Conservation (phyloP, 2,113 vertebrate genomes). For the Urocitellus parryii region DNA sequence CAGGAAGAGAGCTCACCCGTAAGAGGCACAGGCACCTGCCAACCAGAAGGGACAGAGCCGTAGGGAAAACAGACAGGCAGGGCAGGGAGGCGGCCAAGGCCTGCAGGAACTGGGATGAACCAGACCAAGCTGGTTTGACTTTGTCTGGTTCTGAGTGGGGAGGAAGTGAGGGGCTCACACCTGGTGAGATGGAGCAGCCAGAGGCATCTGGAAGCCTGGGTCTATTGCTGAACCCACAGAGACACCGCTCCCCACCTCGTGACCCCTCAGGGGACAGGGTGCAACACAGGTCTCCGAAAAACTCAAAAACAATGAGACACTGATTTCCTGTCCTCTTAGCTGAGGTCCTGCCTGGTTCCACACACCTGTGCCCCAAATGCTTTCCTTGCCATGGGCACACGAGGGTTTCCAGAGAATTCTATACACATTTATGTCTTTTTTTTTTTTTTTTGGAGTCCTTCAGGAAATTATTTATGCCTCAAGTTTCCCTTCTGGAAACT, state of each 20-base stretch:
- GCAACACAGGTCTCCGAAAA: not conserved
- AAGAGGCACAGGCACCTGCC: not conserved
- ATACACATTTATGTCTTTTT: not conserved
- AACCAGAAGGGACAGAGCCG: not conserved
- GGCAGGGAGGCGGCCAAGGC: not conserved
- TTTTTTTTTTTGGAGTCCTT: not conserved
- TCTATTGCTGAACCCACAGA: not conserved
- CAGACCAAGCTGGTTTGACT: not conserved
- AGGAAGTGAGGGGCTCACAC: conserved; percentile 66
- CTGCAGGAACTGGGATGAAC: not conserved
- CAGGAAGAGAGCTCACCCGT: not conserved
- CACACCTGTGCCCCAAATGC: not conserved
- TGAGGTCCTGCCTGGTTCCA: not conserved
- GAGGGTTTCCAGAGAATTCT: not conserved
- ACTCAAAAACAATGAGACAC: not conserved
- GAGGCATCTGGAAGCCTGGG: not conserved
- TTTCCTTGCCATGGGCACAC: not conserved
- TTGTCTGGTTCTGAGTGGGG: not conserved
- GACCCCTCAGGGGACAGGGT: not conserved
- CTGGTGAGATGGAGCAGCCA: not conserved
- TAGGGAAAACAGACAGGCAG: not conserved
- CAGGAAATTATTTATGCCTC: not conserved
- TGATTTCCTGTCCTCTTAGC: not conserved
- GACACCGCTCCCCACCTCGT: not conserved
- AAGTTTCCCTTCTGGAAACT: not conserved